These are phyloP conservation scores for Drosophila melanica DNA, from an alignment of 1,140 invertebrate species.

Conservation along the genomic window DNA sequence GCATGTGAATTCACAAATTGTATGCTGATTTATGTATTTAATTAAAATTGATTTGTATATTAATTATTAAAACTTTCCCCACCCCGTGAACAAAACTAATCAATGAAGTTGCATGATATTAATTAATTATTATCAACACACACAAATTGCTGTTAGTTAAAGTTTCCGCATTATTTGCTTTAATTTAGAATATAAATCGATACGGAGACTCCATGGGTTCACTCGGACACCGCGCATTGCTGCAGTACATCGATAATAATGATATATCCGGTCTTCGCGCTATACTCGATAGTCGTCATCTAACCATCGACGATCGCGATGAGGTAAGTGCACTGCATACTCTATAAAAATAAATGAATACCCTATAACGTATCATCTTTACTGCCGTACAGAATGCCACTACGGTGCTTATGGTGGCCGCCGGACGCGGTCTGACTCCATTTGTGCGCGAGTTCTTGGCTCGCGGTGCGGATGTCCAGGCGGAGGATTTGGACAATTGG, in stretches of 20 bases:
- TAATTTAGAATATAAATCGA: constrained; percentile 80
- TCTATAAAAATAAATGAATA: background rate
- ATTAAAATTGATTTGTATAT: no score
- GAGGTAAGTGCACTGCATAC: constrained; percentile 87
- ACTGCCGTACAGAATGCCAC: constrained; percentile 90
- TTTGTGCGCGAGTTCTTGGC: constrained; percentile 93
- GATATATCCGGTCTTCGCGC: constrained; percentile 91
- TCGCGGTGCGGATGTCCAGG: constrained; percentile 94
- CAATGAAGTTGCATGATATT: constrained; percentile 28
- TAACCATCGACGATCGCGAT: constrained; percentile 94
- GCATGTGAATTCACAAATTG: constrained; percentile 33
- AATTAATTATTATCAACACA: constrained; percentile 21
- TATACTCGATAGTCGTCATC: constrained; percentile 92
- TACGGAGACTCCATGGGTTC: constrained; percentile 94
- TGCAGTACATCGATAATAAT: constrained; percentile 91
- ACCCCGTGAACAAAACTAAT: constrained; percentile 12
- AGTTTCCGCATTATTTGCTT: constrained; percentile 7
- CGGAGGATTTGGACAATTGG: constrained; percentile 97
- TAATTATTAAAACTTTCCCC: constrained; percentile 20
- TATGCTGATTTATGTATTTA: constrained; percentile 32
- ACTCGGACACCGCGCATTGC: constrained; percentile 91
- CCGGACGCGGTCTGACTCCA: constrained; percentile 90
- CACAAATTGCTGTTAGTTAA: constrained; percentile 8
- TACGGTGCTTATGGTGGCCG: constrained; percentile 95
- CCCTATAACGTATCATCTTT: background rate